Conservation (phyloP, 1,140 invertebrate species). For the Neodiprion virginianus region DNA sequence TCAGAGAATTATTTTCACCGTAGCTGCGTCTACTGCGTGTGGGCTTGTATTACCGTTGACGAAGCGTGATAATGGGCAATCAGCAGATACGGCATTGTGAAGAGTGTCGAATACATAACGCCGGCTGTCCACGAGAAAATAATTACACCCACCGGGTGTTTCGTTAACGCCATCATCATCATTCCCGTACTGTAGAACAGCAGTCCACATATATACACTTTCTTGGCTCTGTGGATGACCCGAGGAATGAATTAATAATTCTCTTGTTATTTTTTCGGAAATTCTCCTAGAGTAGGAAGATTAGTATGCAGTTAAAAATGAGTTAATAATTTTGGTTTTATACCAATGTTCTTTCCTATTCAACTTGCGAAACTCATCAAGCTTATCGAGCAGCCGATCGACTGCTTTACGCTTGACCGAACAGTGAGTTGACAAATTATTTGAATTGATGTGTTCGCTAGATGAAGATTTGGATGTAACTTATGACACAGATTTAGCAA, state of each 20-base stretch:
- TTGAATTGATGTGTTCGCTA: no score
- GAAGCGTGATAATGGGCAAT: conserved; percentile 92
- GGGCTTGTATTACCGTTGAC: conserved; percentile 72
- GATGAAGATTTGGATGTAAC: no score
- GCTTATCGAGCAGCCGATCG: no score
- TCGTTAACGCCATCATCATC: conserved; percentile 83
- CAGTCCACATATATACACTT: conserved; percentile 90
- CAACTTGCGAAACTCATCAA: no score
- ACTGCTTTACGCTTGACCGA: no score
- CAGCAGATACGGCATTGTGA: conserved; percentile 95
- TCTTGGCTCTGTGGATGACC: conserved; percentile 74
- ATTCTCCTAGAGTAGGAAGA: conserved; percentile 13
- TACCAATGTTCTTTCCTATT: background rate
- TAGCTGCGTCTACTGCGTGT: background rate
- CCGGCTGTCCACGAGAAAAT: conserved; percentile 91
- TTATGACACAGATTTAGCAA: no score
- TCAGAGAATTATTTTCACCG: no score
- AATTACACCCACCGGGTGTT: conserved; percentile 81
- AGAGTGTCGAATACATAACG: conserved; percentile 96
- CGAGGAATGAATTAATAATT: conserved; percentile 15
- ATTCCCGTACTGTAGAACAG: conserved; percentile 89
- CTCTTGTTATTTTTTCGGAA: background rate
- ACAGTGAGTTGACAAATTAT: no score
- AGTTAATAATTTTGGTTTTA: background rate
- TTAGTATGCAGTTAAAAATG: conserved; percentile 1